Conservation (phyloP, 2,797 vertebrate genomes). For the Myioborus miniatus region DNA sequence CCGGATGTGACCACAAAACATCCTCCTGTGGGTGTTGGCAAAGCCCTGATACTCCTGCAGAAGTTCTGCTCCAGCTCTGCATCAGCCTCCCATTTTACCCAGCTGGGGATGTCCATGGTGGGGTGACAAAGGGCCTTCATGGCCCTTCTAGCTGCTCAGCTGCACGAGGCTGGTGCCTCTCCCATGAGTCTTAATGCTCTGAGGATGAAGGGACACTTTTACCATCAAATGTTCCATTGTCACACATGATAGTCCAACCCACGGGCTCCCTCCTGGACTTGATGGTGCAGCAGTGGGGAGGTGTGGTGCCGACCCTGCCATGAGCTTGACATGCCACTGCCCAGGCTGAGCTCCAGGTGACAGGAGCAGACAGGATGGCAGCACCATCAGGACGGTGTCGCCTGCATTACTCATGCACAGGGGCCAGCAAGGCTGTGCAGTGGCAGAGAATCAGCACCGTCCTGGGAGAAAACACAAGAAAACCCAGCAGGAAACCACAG, state of each 20-base stretch:
- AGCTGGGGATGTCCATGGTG: fast-evolving
- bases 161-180: neutral
- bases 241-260: neutral
- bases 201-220: neutral
- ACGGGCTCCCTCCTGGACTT: neutral
- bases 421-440: neutral
- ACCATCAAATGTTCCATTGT: neutral
- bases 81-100: neutral
- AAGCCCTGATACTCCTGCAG: neutral
- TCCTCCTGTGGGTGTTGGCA: fast-evolving
- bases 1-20: neutral
- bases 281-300: neutral
- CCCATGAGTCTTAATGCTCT: neutral
- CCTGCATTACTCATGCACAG: fast-evolving
- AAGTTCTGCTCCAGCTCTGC: neutral
- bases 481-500: neutral
- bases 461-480: neutral
- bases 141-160: neutral
- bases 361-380: neutral
- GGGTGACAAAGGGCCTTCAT: neutral
- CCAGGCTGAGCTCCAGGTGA: fast-evolving
- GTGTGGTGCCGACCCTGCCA: neutral
- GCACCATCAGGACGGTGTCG: neutral
- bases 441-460: neutral
- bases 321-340: neutral